Conservation (phyloP, 2,113 vertebrate genomes). For the Pelusios castaneus region DNA sequence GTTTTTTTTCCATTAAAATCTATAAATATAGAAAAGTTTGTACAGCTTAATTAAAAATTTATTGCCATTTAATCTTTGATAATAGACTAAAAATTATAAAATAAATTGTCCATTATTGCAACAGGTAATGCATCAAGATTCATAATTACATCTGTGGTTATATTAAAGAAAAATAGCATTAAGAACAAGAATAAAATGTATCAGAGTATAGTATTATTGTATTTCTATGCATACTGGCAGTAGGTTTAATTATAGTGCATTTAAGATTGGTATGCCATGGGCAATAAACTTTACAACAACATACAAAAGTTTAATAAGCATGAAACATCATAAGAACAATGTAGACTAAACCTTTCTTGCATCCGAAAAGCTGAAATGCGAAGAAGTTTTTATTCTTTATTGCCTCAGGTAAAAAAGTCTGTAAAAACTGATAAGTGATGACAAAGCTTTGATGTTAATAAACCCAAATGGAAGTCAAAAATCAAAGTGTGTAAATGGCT, state of each 20-base stretch:
- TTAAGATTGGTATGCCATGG: slow-evolving; percentile 62
- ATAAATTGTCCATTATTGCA: slow-evolving; percentile 38
- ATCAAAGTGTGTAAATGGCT: slow-evolving; percentile 82
- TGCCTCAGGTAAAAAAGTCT: slow-evolving; percentile 78
- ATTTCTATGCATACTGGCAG: slow-evolving; percentile 48
- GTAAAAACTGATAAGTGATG: slow-evolving; percentile 80
- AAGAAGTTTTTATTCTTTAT: slow-evolving; percentile 74
- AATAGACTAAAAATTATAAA: slow-evolving; percentile 58
- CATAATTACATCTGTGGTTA: slow-evolving; percentile 33
- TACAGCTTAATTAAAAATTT: slow-evolving; percentile 46
- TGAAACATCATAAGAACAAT: slow-evolving; percentile 69
- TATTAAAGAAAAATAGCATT: slow-evolving; percentile 53
- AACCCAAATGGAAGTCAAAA: slow-evolving; percentile 84
- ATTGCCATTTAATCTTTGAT: slow-evolving; percentile 37
- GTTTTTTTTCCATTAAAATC: not conserved
- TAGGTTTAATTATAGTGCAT: slow-evolving; percentile 69
- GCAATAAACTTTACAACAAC: slow-evolving; percentile 73
- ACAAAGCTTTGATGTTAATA: slow-evolving; percentile 87
- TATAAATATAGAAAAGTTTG: not conserved
- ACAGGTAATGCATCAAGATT: not conserved
- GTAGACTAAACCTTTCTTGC: slow-evolving; percentile 70
- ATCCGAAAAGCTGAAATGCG: slow-evolving; percentile 74
- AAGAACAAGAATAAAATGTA: slow-evolving; percentile 62
- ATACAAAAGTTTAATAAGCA: slow-evolving; percentile 71
- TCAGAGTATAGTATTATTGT: slow-evolving; percentile 40